These are phyloP conservation scores for Stegodyphus dumicola DNA, from an alignment of 1,140 invertebrate species.

Conservation along the genomic window DNA sequence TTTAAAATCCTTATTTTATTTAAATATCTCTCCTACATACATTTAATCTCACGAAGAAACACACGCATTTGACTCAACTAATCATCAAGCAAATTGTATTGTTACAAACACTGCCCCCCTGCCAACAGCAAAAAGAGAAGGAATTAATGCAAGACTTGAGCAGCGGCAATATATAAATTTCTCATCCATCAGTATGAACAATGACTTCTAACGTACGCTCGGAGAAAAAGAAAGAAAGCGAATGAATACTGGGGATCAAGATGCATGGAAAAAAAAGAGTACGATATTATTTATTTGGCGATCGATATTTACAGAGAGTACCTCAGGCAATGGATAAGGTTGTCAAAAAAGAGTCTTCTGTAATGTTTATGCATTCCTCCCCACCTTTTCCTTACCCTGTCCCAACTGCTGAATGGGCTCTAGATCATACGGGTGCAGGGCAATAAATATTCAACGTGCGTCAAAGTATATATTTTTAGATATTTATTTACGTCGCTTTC, in stretches of 20 bases:
- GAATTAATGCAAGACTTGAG: too few species aligned
- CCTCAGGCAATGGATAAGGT: conserved; percentile 55
- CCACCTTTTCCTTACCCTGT: conserved; percentile 4
- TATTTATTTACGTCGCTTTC: conserved; percentile 44
- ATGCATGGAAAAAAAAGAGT: conserved; percentile 48
- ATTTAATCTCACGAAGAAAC: too few species aligned
- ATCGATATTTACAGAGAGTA: conserved; percentile 43
- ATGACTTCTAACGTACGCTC: background rate
- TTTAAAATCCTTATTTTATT: too few species aligned
- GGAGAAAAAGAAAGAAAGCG: conserved; percentile 22
- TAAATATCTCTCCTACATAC: too few species aligned
- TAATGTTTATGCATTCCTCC: conserved; percentile 57
- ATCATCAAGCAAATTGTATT: too few species aligned
- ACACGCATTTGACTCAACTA: too few species aligned
- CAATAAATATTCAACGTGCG: conserved; percentile 55
- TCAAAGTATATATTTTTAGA: conserved; percentile 55
- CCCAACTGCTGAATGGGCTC: conserved; percentile 24
- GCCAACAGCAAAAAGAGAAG: too few species aligned
- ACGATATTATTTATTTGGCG: conserved; percentile 50
- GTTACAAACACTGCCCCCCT: too few species aligned
- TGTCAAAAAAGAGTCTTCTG: conserved; percentile 54
- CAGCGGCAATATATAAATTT: background rate
- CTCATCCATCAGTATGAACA: conserved; percentile 16
- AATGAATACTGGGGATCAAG: conserved; percentile 52
- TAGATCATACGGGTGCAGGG: conserved; percentile 48